Evolutionary conservation across 2,888 invertebrate species (phyloP).

Genomic region (Pristionchus entomophagus): DNA sequence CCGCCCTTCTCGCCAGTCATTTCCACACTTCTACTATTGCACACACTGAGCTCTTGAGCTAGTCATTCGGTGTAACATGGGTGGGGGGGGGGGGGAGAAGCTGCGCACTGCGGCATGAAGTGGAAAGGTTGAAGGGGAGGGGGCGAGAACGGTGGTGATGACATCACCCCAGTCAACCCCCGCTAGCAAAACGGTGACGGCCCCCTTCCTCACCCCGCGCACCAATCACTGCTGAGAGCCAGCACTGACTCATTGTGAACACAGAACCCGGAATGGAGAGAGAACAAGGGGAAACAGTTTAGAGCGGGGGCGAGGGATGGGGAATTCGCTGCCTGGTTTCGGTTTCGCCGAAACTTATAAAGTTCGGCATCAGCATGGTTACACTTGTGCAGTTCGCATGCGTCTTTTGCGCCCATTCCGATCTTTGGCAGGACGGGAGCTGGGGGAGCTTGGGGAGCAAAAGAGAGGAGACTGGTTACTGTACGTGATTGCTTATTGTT

Average conservation of each 20-base stretch:
- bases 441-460: too few relatives aligned
- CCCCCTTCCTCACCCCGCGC: neutral
- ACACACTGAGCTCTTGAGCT: neutral
- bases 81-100: neutral
- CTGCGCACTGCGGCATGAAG: neutral
- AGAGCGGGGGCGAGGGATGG: neutral
- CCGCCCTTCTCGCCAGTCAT: neutral
- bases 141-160: neutral
- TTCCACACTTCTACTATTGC: conserved; percentile 27
- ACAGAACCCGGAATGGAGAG: conserved; percentile 31
- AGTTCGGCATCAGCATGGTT: conserved; percentile 23
- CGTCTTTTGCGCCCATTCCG: neutral
- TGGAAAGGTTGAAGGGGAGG: neutral
- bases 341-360: conserved; percentile 12
- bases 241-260: conserved; percentile 1
- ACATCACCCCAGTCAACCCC: conserved; percentile 19
- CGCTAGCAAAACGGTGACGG: neutral
- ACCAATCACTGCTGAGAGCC: neutral
- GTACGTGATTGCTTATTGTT: conserved; percentile 34
- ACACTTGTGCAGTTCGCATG: conserved; percentile 11
- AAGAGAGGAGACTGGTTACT: conserved; percentile 38
- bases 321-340: conserved; percentile 37
- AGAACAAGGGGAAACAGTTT: neutral
- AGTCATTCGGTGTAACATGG: conserved; percentile 12
- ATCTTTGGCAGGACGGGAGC: neutral